These are phyloP conservation scores for Sminthurinus signatus DNA, from an alignment of 1,140 invertebrate genomes.

Conservation along the genomic window DNA sequence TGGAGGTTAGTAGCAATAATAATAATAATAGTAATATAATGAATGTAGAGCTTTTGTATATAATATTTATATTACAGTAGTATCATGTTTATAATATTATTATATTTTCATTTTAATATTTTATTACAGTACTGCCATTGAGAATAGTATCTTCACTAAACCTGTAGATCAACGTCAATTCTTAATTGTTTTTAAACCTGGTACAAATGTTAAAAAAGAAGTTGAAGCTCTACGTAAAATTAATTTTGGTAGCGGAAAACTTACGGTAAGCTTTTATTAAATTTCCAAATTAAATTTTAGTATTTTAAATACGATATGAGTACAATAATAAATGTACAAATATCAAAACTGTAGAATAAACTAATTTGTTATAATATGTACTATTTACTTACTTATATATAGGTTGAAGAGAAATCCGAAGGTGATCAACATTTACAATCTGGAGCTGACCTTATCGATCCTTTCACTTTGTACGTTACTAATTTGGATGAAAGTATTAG, in stretches of 20 bases:
- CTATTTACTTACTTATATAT: no score
- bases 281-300: no score
- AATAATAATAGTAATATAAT: no score
- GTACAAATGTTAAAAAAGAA: slow-evolving; percentile 28
- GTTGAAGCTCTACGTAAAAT: slow-evolving; percentile 21
- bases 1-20: no score
- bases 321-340: no score
- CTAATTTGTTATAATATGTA: no score
- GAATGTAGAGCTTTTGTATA: no score
- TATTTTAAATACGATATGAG: no score
- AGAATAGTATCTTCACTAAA: slow-evolving; percentile 23
- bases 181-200: slow-evolving; percentile 20
- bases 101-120: no score
- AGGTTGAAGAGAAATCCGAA: slow-evolving; percentile 23
- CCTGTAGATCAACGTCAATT: slow-evolving; percentile 30
- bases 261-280: slow-evolving; percentile 14
- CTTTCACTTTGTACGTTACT: slow-evolving; percentile 26
- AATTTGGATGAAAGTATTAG: slow-evolving; percentile 16
- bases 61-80: no score
- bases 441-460: slow-evolving; percentile 26
- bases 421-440: neutral
- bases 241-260: slow-evolving; percentile 11
- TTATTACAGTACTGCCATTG: slow-evolving; percentile 13
- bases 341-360: no score
- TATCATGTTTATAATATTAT: no score